Evolutionary conservation across 1,140 invertebrate genomes (phyloP).

Genomic region (Colletes latitarsis): DNA sequence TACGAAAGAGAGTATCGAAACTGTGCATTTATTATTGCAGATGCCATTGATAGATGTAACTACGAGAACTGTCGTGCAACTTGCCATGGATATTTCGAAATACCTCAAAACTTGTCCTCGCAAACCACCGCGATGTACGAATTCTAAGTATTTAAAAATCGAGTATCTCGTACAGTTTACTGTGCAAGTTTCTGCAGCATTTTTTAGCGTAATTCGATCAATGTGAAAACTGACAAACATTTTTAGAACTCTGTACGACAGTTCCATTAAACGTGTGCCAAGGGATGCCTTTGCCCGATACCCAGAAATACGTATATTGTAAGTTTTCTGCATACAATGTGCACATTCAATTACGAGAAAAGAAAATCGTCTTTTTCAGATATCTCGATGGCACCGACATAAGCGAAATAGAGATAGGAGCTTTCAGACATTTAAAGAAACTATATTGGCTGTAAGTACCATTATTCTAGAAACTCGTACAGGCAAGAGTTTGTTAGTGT

Average conservation of each 20-base stretch:
- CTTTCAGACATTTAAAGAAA: slow-evolving; percentile 66
- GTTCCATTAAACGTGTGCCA: slow-evolving; percentile 57
- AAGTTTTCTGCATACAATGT: slow-evolving; percentile 54
- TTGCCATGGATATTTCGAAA: slow-evolving; percentile 65
- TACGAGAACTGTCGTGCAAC: slow-evolving; percentile 64
- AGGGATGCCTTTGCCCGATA: slow-evolving; percentile 61
- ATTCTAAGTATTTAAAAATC: not conserved
- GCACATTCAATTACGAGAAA: too few species aligned
- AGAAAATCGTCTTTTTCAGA: slow-evolving; percentile 56
- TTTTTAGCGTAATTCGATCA: not conserved
- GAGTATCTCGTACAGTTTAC: too few species aligned
- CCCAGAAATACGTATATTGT: slow-evolving; percentile 67
- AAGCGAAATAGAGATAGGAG: slow-evolving; percentile 55
- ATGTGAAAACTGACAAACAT: not conserved
- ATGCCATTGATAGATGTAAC: slow-evolving; percentile 55
- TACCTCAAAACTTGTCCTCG: slow-evolving; percentile 66
- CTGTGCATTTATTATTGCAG: slow-evolving; percentile 41
- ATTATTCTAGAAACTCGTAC: not conserved
- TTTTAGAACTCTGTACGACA: slow-evolving; percentile 69
- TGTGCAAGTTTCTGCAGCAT: not conserved
- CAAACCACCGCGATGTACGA: slow-evolving; percentile 67
- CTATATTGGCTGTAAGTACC: slow-evolving; percentile 72
- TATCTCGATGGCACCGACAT: slow-evolving; percentile 68
- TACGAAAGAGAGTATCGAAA: not conserved
- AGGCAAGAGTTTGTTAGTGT: too few species aligned